Percentiles rank a stretch among this genome's conserved stretches.
Evolutionary conservation across 2,113 vertebrate species (phyloP).

Genomic region (Stegostoma tigrinum): DNA sequence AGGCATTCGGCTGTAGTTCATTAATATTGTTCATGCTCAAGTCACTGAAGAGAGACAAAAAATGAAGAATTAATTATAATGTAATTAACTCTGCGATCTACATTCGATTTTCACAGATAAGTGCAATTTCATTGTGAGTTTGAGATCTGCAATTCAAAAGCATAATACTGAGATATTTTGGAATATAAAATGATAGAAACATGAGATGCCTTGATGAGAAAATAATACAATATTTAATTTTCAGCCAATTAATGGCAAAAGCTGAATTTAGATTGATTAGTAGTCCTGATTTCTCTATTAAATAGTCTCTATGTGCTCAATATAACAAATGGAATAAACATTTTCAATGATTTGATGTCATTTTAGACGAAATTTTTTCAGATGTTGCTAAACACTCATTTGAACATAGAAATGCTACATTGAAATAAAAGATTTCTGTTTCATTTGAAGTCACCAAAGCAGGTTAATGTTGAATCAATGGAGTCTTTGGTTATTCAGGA

Average conservation of each 20-base stretch:
- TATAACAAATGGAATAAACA: not conserved
- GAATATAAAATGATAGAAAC: not conserved
- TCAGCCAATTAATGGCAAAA: not conserved
- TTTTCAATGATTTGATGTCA: not conserved
- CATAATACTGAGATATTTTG: not conserved
- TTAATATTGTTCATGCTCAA: conserved; percentile 98
- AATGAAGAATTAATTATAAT: not conserved
- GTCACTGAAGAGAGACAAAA: conserved; percentile 57
- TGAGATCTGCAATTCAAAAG: not conserved
- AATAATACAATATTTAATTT: not conserved
- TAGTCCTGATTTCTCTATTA: not conserved
- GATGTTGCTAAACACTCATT: not conserved
- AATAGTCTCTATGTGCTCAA: not conserved
- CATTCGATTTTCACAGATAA: not conserved
- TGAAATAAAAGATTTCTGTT: not conserved
- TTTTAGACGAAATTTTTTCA: not conserved
- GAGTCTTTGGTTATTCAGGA: not conserved
- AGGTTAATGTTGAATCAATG: conserved; percentile 6
- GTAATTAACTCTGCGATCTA: not conserved
- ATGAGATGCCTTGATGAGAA: not conserved
- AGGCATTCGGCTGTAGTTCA: conserved; percentile 64
- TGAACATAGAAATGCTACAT: not conserved
- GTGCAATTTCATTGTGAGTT: not conserved
- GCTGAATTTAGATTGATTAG: not conserved
- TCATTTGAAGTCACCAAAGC: not conserved